Base-by-base conservation (phyloP, 2,888 invertebrate genomes). In the Epinotia nisella region DNA sequence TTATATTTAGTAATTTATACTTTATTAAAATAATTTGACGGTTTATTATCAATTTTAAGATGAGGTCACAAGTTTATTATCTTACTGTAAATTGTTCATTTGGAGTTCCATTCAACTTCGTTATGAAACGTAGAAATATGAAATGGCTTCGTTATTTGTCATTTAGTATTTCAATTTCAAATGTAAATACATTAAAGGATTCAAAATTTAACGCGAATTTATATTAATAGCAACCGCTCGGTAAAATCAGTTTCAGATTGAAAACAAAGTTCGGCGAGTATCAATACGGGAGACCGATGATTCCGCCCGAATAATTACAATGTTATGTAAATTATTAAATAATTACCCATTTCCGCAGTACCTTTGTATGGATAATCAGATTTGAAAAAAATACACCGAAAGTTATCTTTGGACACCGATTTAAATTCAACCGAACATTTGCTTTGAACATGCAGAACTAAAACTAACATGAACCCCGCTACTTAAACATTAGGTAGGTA, bases 191-290 rank as follows among this genome's bases (percentile, higher is more conserved):
- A 65, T 69, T 55, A 61, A 55, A 29, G 45, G 55, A 58, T 62
- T 58, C 19, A 29, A 68, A 68, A 71, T 74, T 71, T 64, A 13
- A 62, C 62, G 53, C 45, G 51, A 59, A 64, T 64, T 70, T 73
- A 45, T 70, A 73, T 68, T 62, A 62, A 62, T 56, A 35, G 41
- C 53, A 60, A 55, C 65, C 53, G 68, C 24, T 41, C 62, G 64
- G 66, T 35, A 51, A 70, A 72, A 70, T 73, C 70, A 39, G 58
- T 59, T 70, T 21, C 53, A 64, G 62, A 70, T 75, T 70, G 59
- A 62, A 70, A 75, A 73, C 75, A 73, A 73, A 75, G 73, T 75
- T 72, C 70, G 66, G 58, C 45, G 58, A 73, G 58, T 55, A 59
- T 73, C 58, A 51, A 62, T 60, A 60, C 60, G 70, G 39, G 65